Base-by-base conservation (phyloP, 2,888 invertebrate species). In the Trichogramma evanescens region DNA sequence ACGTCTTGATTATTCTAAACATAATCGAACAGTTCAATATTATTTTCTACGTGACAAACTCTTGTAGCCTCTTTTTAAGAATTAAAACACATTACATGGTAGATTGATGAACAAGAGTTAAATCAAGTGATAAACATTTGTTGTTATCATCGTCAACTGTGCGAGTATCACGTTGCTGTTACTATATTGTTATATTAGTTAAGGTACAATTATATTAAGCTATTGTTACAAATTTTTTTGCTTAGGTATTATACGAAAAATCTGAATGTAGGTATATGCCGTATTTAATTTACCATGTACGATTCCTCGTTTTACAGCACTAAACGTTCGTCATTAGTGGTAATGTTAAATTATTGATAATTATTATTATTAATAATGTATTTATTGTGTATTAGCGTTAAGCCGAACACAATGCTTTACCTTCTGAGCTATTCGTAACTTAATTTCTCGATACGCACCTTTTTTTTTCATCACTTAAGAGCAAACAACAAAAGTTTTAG, bases 161-260 rank as follows among this genome's bases (percentile, higher is more conserved):
- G 64, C 63, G 59, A 66, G 59, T 67, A 61, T 65, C 63, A 62
- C 64, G 63, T 65, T 66, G 63, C 65, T 66, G 66, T 65, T 66
- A 65, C 61, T 66, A 63, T 50, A 61, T 54, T 57, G 61, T 61
- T 61, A 62, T 8, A 59, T 53, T 62, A 59, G 58, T 54, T 62
- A 62, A 62, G 58, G 59, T 62, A 64, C 59, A 7, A 50, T 7
- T 59, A 58, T 61, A 56, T 8, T 4, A 48, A 62, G 56, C 42
- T 43, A 53, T 49, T 51, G 41, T 56, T 51, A 48, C 38, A 45
- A 9, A 0, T 8, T 45, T 45, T 8, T 45, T 45, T n/a, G 45
- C 45, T 45, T 45, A 8, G 45, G n/a, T 45, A 45, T 8, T n/a
- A 9, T n/a, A 9, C 3, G n/a, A 8, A 45, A 45, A n/a, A 45